Evolutionary conservation across 2,888 invertebrate genomes (phyloP), one percentile per base, ranked within the genome.

Genomic region (Eupithecia subfuscata): DNA sequence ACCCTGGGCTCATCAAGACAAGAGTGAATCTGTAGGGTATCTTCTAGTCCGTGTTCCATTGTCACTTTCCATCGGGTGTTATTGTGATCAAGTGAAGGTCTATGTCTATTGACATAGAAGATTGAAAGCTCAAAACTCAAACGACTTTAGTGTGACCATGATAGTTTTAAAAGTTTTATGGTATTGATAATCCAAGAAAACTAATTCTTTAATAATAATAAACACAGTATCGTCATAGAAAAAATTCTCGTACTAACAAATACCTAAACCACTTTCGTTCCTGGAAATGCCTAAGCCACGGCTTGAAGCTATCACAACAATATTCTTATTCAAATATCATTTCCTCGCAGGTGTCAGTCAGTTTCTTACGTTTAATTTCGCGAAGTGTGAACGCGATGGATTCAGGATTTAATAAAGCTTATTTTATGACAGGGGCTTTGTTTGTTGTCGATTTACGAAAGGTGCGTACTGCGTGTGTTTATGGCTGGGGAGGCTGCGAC

Each of bases 321-420:
- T 88, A 89, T 84, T 82, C 78, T 83, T 82, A 86, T 86, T 89
- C 90, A 89, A 86, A 90, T 90, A 89, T 87, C 86, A 85, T 78
- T 88, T 89, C 79, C 77, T 78, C 82, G 79, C 84, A 84, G 84
- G 83, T 84, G 82, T 83, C 83, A 88, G 87, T 86, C 90, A 85
- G 79, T 88, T 85, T 78, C 81, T 83, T 85, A 84, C 82, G 84
- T 85, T 86, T 85, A 86, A 87, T 88, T 85, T 84, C 81, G 80
- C 77, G 71, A 79, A 81, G 83, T 84, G 82, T 80, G 81, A 79
- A 71, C 77, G 74, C 85, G 84, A 87, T 85, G 84, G 86, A 86
- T 87, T 84, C 81, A 75, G 74, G 79, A 82, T 82, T 82, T 78
- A 79, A 82, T 82, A 82, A 84, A 76, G 82, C 77, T 78, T 81